These are phyloP conservation scores for Chrysotoxum bicinctum DNA, from an alignment of 2,888 invertebrate species.

Conservation along the genomic window DNA sequence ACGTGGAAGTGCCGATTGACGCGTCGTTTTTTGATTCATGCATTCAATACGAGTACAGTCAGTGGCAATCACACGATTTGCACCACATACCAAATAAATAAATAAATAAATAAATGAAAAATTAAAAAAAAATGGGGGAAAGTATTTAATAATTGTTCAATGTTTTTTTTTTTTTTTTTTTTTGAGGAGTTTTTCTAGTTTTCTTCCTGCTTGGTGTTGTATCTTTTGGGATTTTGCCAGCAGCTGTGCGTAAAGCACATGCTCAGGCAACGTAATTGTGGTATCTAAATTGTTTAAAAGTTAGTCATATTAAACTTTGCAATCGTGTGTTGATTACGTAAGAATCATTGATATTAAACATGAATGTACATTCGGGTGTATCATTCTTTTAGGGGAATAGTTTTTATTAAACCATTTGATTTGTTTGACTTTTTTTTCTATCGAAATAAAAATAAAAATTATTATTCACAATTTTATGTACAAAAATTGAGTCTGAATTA, in stretches of 20 bases:
- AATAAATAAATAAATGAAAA: neutral
- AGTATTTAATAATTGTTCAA: slow-evolving; percentile 19
- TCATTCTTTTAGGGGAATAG: no score
- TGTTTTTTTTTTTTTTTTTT: neutral
- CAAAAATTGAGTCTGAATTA: no score
- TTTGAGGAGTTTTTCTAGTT: neutral
- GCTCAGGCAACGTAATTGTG: neutral
- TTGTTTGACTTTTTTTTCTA: neutral
- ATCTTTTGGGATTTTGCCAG: slow-evolving; percentile 14
- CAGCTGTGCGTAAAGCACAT: neutral
- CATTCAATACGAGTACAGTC: neutral
- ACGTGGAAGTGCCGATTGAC: slow-evolving; percentile 48
- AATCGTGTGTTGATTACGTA: neutral
- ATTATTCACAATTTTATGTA: no score
- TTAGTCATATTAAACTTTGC: neutral
- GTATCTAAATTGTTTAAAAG: no score
- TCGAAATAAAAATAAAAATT: no score
- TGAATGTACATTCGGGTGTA: neutral
- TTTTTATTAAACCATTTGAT: neutral
- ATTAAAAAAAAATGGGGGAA: slow-evolving; percentile 33
- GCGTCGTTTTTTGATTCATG: slow-evolving; percentile 44
- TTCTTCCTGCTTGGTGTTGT: slow-evolving; percentile 31
- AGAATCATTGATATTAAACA: neutral
- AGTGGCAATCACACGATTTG: slow-evolving; percentile 52
- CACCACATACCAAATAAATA: slow-evolving; percentile 49